Evolutionary conservation across 2,797 vertebrate species (phyloP), one percentile per base, ranked within the genome.

Genomic region (Pseudochromis fuscus): DNA sequence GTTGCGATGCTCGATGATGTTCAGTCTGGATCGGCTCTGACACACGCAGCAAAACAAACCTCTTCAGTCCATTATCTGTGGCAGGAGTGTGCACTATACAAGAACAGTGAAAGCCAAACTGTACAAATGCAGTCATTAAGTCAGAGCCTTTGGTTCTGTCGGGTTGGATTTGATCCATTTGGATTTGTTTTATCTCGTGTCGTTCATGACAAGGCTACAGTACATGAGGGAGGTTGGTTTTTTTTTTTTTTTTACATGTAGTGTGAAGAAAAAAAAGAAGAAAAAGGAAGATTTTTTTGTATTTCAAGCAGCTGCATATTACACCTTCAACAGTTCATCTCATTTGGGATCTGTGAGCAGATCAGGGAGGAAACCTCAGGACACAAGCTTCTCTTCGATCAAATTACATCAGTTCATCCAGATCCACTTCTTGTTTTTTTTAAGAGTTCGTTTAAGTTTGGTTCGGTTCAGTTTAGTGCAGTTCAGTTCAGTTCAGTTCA

Each of bases 121-220:
- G 52, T 69, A 58, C 72, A 64, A 56, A 62, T 50, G 67, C 62
- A 64, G 68, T 78, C 68, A 61, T 40, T 33, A 60, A 83, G 48
- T 83, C 61, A 31, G 79, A 86, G 87, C 82, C 88, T 91, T 92
- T 91, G 90, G 88, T 89, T 90, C 68, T 60, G 74, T 82, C 67
- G 44, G 23, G 37, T 37, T 61, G 44, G 46, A 79, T 81, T 74
- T 25, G 63, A 81, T 77, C 64, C 11, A 13, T 75, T 75, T 64
- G 61, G n/a, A 74, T 75, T 77, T 35, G 37, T 66, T 78, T 62
- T 44, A 37, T 75, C 30, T 82, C 10, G 57, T 79, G 25, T 79
- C 61, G 49, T 67, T 79, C 67, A 71, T 71, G 66, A 79, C 50
- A 55, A 63, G 59, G 84, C 82, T 80, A 78, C 79, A 86, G 76